Evolutionary conservation across 2,888 invertebrate genomes (phyloP).

Genomic region (Chrysotoxum bicinctum): DNA sequence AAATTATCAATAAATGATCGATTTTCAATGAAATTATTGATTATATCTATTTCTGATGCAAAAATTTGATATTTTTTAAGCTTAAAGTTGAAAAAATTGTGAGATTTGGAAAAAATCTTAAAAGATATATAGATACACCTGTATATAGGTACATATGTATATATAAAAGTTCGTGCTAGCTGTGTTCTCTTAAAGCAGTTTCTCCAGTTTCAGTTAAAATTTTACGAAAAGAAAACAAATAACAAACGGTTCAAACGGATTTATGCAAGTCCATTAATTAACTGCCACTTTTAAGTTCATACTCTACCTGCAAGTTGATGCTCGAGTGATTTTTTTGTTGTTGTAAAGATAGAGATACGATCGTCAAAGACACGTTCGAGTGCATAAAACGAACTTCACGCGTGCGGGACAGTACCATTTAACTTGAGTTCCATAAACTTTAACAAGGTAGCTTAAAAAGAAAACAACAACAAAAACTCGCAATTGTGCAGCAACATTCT

Average conservation of each 20-base stretch:
- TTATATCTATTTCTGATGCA: not conserved
- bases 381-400: slow-evolving; percentile 48
- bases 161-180: slow-evolving; percentile 21
- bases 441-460: not conserved
- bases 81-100: not conserved
- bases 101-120: not conserved
- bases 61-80: slow-evolving; percentile 14
- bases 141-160: not conserved
- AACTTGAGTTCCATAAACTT: slow-evolving; percentile 55
- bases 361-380: slow-evolving; percentile 23
- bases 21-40: not conserved
- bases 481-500: slow-evolving; percentile 18
- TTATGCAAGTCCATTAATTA: slow-evolving; percentile 37
- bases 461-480: slow-evolving; percentile 29
- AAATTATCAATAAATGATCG: slow-evolving; percentile 18
- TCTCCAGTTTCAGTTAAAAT: not conserved
- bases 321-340: slow-evolving; percentile 36
- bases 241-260: slow-evolving; percentile 19
- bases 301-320: slow-evolving; percentile 52
- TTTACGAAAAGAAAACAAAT: slow-evolving; percentile 36
- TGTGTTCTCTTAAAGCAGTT: slow-evolving; percentile 35
- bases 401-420: slow-evolving; percentile 61
- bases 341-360: slow-evolving; percentile 25
- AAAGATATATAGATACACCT: slow-evolving; percentile 34
- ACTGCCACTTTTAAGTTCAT: slow-evolving; percentile 45